A percentile compares a stretch with the other conserved stretches of the same genome.
These are phyloP conservation scores for Trichomycterus rosablanca DNA, from an alignment of 2,113 vertebrate species.

Conservation along the genomic window DNA sequence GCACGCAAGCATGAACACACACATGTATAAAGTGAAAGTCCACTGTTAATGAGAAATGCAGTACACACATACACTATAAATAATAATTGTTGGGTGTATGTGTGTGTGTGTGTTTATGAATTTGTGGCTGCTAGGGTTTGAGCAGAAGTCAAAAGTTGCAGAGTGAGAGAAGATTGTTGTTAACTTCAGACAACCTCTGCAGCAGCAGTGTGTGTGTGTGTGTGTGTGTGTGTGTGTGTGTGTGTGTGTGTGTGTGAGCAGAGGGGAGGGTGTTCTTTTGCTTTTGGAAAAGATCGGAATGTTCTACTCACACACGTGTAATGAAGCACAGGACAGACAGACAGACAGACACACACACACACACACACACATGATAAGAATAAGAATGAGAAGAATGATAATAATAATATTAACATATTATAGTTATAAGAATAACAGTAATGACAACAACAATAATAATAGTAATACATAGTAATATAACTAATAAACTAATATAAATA, in stretches of 20 bases:
- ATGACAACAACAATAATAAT: background rate
- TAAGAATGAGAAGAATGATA: too few relatives aligned
- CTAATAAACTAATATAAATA: background rate
- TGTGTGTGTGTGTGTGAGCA: background rate
- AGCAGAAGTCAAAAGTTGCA: too few relatives aligned
- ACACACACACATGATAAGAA: background rate
- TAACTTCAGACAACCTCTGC: too few relatives aligned
- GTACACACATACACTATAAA: background rate
- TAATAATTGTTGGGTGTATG: background rate
- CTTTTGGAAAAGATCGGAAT: conserved; percentile 22
- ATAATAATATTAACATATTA: too few relatives aligned
- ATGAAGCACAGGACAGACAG: background rate
- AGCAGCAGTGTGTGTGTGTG: too few relatives aligned
- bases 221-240: conserved; percentile 18
- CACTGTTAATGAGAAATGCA: background rate
- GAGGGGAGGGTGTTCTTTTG: background rate
- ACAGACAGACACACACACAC: background rate
- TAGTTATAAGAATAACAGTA: too few relatives aligned
- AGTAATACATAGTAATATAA: background rate
- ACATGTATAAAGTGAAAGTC: background rate
- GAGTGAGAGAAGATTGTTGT: too few relatives aligned
- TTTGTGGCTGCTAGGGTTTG: too few relatives aligned
- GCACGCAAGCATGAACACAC: background rate
- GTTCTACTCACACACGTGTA: conserved; percentile 9
- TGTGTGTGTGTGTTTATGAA: background rate